Percentiles rank a stretch among this genome's conserved stretches.
These are phyloP conservation scores for Xestia xanthographa DNA, from an alignment of 2,888 invertebrate species.

Conservation along the genomic window DNA sequence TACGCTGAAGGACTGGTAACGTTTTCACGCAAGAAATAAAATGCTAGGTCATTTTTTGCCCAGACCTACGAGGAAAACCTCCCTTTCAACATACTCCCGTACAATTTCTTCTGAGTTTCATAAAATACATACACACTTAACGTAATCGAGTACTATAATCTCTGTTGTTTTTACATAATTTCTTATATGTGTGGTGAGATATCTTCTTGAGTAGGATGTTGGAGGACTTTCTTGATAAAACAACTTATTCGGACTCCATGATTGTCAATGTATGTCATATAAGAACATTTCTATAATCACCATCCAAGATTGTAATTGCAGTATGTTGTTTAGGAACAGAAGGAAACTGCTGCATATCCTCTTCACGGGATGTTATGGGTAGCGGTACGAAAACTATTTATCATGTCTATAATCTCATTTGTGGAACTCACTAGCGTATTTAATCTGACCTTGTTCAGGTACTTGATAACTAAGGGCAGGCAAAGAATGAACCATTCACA, in stretches of 20 bases:
- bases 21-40: background rate
- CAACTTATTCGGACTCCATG: background rate
- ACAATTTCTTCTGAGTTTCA: constrained; percentile 12
- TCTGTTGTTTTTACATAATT: background rate
- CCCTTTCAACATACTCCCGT: background rate
- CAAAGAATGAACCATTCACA: background rate
- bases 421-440: background rate
- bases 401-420: background rate
- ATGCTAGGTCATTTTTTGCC: background rate
- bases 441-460: background rate
- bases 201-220: background rate
- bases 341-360: background rate
- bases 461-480: background rate
- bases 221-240: background rate
- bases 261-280: background rate
- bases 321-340: background rate
- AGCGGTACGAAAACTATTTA: background rate
- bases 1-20: background rate
- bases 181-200: background rate
- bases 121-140: constrained; percentile 4
- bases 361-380: background rate
- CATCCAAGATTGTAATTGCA: background rate
- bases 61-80: constrained; percentile 19
- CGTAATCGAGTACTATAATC: constrained; percentile 20
- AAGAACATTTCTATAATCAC: background rate